These are phyloP conservation scores for Heptranchias perlo DNA, from an alignment of 2,113 vertebrate genomes.

Conservation along the genomic window DNA sequence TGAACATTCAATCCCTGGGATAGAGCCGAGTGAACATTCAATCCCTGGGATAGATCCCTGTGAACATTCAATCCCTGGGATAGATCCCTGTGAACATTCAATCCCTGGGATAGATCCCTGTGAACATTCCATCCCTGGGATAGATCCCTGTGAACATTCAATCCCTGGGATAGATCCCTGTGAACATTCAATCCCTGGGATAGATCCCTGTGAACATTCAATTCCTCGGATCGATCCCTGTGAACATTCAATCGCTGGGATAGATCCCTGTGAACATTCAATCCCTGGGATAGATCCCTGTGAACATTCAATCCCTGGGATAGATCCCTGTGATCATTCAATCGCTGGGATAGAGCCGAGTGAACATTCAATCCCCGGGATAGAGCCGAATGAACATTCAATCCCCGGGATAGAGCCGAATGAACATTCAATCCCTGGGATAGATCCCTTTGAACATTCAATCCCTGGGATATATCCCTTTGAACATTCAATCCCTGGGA, in stretches of 20 bases:
- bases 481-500: background rate
- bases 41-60: background rate
- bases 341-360: too few species aligned
- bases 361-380: background rate
- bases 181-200: background rate
- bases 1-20: background rate
- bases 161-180: background rate
- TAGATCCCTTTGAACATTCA: background rate
- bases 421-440: background rate
- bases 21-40: background rate
- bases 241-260: background rate
- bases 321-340: too few species aligned
- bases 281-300: background rate
- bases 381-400: background rate
- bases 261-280: too few species aligned
- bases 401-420: background rate
- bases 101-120: background rate
- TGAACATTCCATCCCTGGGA: background rate
- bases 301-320: background rate
- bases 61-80: background rate
- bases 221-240: too few species aligned
- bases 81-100: too few species aligned
- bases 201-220: too few species aligned
- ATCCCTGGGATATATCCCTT: background rate
- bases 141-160: too few species aligned